These are phyloP conservation scores for Pithys albifrons DNA, from an alignment of 2,113 vertebrate species.

Conservation along the genomic window DNA sequence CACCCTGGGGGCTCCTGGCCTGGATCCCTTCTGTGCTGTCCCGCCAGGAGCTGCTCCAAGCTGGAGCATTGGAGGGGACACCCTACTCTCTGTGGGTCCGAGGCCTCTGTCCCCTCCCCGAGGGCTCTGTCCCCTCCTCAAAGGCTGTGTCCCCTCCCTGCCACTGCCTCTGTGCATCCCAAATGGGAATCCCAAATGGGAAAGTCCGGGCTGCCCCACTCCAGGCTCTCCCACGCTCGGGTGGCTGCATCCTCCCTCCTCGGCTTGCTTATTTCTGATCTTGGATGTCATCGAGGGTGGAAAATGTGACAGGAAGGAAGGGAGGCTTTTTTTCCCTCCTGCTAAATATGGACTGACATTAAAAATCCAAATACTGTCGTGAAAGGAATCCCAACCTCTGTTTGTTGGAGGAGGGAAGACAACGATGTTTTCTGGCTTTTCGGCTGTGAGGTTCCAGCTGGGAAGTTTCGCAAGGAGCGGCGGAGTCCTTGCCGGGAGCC, in stretches of 20 bases:
- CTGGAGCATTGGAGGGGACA: fast-evolving
- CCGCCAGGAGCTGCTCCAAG: neutral
- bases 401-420: neutral
- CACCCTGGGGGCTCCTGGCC: neutral
- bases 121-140: neutral
- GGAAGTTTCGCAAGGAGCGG: constrained; percentile 12
- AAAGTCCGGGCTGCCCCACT: fast-evolving
- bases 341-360: constrained; percentile 65
- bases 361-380: constrained; percentile 37
- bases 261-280: constrained; percentile 22
- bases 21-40: neutral
- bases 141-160: neutral
- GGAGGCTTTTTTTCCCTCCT: constrained; percentile 49
- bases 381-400: constrained; percentile 45
- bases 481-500: neutral
- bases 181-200: neutral
- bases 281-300: constrained; percentile 65
- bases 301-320: constrained; percentile 74
- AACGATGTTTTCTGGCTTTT: neutral
- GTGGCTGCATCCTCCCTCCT: neutral
- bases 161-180: fast-evolving
- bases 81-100: neutral
- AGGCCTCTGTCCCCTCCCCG: neutral
- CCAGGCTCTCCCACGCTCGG: neutral
- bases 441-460: neutral